These are phyloP conservation scores for Cryptus viduatorius DNA, from an alignment of 2,888 invertebrate genomes.

Conservation along the genomic window DNA sequence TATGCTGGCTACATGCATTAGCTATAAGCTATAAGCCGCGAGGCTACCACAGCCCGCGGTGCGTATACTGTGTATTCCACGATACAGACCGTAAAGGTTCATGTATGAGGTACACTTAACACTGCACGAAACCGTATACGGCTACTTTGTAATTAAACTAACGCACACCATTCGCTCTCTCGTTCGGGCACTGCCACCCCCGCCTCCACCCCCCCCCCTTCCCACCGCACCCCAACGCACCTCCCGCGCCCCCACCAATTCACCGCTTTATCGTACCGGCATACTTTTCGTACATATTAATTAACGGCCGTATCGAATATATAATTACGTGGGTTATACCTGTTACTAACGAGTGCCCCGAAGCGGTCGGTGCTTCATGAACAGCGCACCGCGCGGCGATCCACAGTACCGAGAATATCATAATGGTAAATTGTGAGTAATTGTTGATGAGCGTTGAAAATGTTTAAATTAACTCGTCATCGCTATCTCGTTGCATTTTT, in stretches of 20 bases:
- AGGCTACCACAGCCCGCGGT: constrained; percentile 28
- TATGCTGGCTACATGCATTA: background rate
- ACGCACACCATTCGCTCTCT: constrained; percentile 50
- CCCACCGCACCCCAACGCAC: background rate
- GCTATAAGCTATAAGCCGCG: constrained; percentile 34
- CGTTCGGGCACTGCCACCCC: constrained; percentile 34
- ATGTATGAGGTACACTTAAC: constrained; percentile 23
- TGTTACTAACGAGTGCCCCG: constrained; percentile 40
- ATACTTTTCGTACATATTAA: constrained; percentile 63
- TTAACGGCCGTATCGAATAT: constrained; percentile 55
- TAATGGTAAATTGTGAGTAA: background rate
- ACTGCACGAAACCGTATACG: constrained; percentile 37
- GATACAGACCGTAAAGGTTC: constrained; percentile 10
- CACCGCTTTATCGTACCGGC: constrained; percentile 46
- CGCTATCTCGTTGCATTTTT: too few species aligned
- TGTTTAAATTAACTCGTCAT: background rate
- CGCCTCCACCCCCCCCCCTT: too few species aligned
- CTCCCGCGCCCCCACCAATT: too few species aligned
- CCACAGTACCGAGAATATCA: background rate
- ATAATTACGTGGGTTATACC: constrained; percentile 53
- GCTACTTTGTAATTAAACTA: constrained; percentile 68
- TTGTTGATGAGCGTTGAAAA: background rate
- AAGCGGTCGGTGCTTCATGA: background rate
- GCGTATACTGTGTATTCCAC: constrained; percentile 14
- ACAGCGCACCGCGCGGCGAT: background rate